phyloP scores from a whole-genome alignment of 2,113 vertebrate genomes.

The Onychostoma macrolepis region DNA sequence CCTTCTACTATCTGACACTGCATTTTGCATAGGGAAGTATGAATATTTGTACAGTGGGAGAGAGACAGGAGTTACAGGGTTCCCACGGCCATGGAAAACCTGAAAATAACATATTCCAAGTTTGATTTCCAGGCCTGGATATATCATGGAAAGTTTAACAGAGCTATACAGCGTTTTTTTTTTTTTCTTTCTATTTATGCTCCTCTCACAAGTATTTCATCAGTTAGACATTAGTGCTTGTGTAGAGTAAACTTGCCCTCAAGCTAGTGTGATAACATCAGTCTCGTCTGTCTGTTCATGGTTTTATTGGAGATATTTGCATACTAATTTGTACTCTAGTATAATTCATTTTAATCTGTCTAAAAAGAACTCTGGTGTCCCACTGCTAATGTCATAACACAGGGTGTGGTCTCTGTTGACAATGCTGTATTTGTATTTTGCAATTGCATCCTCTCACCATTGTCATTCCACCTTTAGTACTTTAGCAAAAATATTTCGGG shows the following conservation, averaged over 20 bases:
- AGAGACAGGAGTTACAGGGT: background rate
- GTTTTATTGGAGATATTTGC: background rate
- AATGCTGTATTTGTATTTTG: background rate
- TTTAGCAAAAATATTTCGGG: background rate
- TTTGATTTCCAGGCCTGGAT: slow-evolving; percentile 6
- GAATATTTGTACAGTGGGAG: background rate
- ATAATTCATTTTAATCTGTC: background rate
- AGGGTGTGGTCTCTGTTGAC: background rate
- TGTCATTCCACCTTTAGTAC: slow-evolving; percentile 22
- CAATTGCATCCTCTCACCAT: background rate
- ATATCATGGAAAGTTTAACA: background rate
- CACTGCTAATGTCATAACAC: background rate
- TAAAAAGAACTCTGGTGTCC: background rate
- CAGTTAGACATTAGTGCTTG: background rate
- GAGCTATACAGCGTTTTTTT: background rate
- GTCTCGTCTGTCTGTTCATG: background rate
- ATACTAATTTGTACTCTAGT: background rate
- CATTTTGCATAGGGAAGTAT: slow-evolving; percentile 1
- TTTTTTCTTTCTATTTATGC: background rate
- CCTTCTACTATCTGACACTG: background rate
- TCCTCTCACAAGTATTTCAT: background rate
- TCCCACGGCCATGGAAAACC: slow-evolving; percentile 25
- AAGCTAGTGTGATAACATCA: background rate
- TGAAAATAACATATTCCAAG: background rate
- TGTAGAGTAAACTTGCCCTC: background rate